phyloP scores from a whole-genome alignment of 2,888 invertebrate genomes.

The Yponomeuta malinellus region DNA sequence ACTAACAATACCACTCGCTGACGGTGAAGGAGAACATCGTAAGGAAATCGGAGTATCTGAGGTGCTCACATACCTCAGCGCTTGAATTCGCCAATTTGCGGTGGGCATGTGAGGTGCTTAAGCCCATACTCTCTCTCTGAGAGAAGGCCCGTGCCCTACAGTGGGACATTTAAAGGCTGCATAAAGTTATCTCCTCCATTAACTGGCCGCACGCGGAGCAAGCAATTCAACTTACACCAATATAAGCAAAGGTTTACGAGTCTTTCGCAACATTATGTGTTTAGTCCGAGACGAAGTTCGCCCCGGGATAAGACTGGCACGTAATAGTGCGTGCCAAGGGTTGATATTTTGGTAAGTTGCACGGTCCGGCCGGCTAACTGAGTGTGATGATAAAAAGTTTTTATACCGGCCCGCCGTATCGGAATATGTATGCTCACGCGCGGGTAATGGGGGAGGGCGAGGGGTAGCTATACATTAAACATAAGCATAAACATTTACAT shows the following conservation, averaged over 20 bases:
- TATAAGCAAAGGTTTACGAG: conserved; percentile 7
- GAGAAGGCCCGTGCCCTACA: too few relatives aligned
- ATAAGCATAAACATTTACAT: too few relatives aligned
- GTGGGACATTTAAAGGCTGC: neutral
- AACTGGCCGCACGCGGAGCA: neutral
- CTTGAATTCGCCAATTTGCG: too few relatives aligned
- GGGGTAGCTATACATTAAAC: too few relatives aligned
- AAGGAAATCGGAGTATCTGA: too few relatives aligned
- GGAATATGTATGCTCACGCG: neutral
- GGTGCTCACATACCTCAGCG: too few relatives aligned
- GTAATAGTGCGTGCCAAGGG: conserved; percentile 58
- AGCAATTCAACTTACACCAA: conserved; percentile 15
- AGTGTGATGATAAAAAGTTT: conserved; percentile 61
- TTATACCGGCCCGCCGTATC: conserved; percentile 50
- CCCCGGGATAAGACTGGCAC: conserved; percentile 25
- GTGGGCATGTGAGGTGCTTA: too few relatives aligned
- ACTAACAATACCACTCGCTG: too few relatives aligned
- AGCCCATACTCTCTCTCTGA: too few relatives aligned
- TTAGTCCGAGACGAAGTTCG: conserved; percentile 17
- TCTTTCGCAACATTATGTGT: conserved; percentile 14
- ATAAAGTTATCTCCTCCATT: neutral
- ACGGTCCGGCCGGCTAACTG: conserved; percentile 33
- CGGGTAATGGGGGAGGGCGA: neutral
- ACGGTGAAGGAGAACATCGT: too few relatives aligned
- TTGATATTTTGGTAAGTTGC: conserved; percentile 56